Base-by-base conservation (phyloP, 2,113 vertebrate species). In the Sakesphorus luctuosus region DNA sequence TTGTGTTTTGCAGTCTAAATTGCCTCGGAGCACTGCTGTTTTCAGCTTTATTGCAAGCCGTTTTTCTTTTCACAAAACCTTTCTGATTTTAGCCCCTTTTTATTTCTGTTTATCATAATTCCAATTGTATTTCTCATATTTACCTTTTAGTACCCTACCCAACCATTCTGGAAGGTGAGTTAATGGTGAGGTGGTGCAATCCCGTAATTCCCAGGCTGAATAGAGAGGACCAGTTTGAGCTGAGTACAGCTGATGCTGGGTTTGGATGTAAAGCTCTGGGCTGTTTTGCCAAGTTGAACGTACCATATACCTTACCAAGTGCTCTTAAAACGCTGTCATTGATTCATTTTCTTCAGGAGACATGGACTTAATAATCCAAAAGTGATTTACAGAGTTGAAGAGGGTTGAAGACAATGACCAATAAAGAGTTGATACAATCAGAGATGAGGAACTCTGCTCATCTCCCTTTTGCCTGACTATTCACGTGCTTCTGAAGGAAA, bases 1-100 rank as follows among this genome's bases (percentile, higher is more conserved):
- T 99, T 99, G 99, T 99, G 99, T 99, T 99, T 99, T 99, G 99
- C 99, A 99, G 99, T 98, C 99, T 99, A 99, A 99, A 99, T 99
- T 99, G 99, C 99, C 99, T 99, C 63, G 96, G 98, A 99, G 99
- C 99, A 98, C 98, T 98, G 99, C 99, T 99, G 99, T 99, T 99
- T 99, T 98, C 98, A 98, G 98, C 98, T 99, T 99, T 99, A 99
- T 99, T 99, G 99, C 98, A 97, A 98, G 98, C 99, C 98, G 98
- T 99, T 99, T 99, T 99, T 99, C 98, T 99, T 98, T 98, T 98
- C 98, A 98, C 98, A 98, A 98, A 99, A 99, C 98, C 98, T 98
- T 98, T 98, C 98, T 98, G 98, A 98, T 99, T 99, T 98, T 98
- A 98, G 98, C 97, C 98, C 98, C 98, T 98, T 99, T 98, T 98